These are phyloP conservation scores for Oceanodroma tethys DNA, from an alignment of 2,113 vertebrate species.

Conservation along the genomic window DNA sequence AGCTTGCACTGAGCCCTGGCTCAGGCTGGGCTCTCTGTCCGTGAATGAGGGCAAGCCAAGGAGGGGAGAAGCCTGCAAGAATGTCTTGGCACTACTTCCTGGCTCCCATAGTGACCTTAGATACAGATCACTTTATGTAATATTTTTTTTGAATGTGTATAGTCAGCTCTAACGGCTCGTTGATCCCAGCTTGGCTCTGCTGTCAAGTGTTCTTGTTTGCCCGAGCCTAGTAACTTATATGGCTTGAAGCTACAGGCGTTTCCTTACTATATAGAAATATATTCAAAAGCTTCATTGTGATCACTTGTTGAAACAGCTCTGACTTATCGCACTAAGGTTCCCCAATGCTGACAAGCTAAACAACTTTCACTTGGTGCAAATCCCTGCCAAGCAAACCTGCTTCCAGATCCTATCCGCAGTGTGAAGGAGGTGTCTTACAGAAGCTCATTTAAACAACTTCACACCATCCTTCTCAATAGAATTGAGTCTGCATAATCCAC, in stretches of 20 bases:
- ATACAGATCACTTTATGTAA: constrained; percentile 47
- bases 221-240: not conserved
- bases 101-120: constrained; percentile 67
- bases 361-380: not conserved
- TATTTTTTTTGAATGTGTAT: constrained; percentile 59
- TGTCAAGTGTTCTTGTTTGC: constrained; percentile 40
- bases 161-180: constrained; percentile 36
- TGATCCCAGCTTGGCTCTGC: constrained; percentile 33
- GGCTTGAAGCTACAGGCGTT: not conserved
- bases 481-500: not conserved
- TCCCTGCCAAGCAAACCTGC: not conserved
- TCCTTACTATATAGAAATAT: not conserved
- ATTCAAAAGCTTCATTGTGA: constrained; percentile 18
- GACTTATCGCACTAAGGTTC: not conserved
- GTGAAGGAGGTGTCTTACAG: not conserved
- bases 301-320: constrained; percentile 21
- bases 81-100: constrained; percentile 57
- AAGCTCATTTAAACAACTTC: not conserved
- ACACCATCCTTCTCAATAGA: not conserved
- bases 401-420: not conserved
- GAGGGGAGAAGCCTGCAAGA: constrained; percentile 40
- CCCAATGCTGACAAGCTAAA: not conserved
- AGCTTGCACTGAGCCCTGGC: not conserved
- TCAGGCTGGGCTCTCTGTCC: not conserved
- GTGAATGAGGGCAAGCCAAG: constrained; percentile 32